Evolutionary conservation across 2,888 invertebrate genomes (phyloP).

Genomic region (Drosophila pseudotakahashii): DNA sequence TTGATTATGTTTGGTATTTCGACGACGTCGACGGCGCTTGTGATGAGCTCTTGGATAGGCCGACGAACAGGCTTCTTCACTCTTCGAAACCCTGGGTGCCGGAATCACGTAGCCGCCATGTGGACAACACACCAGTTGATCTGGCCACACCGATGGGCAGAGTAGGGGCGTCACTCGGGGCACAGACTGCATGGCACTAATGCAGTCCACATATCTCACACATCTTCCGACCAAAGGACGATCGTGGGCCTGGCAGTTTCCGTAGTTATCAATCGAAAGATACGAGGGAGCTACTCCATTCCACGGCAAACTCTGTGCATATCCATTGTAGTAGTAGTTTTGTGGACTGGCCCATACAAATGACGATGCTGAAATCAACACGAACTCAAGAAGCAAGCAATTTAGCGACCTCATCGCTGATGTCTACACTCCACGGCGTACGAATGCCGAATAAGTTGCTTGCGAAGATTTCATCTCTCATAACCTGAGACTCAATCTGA

Average conservation of each 20-base stretch:
- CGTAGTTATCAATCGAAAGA: slow-evolving; percentile 25
- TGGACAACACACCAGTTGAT: slow-evolving; percentile 49
- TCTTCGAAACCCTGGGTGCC: slow-evolving; percentile 11
- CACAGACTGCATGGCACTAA: slow-evolving; percentile 38
- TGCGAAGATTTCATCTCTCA: neutral
- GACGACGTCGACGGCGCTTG: slow-evolving; percentile 26
- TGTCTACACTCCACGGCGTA: slow-evolving; percentile 13
- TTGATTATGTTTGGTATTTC: neutral
- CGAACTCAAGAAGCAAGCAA: neutral
- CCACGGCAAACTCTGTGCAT: neutral
- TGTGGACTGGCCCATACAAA: neutral
- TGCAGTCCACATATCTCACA: slow-evolving; percentile 36
- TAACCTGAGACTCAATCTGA: slow-evolving; percentile 2
- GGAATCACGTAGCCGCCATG: slow-evolving; percentile 41
- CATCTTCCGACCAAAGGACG: slow-evolving; percentile 42
- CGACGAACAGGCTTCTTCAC: slow-evolving; percentile 22
- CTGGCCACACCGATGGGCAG: slow-evolving; percentile 29
- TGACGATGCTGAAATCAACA: neutral
- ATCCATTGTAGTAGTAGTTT: slow-evolving; percentile 3
- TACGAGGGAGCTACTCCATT: neutral
- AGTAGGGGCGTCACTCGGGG: slow-evolving; percentile 23
- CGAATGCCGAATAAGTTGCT: slow-evolving; percentile 16
- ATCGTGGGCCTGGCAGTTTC: slow-evolving; percentile 44
- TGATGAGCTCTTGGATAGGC: slow-evolving; percentile 22
- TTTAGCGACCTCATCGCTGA: slow-evolving; percentile 1